phyloP scores from a whole-genome alignment of 1,140 invertebrate genomes.

The Lasioglossum baleicum region DNA sequence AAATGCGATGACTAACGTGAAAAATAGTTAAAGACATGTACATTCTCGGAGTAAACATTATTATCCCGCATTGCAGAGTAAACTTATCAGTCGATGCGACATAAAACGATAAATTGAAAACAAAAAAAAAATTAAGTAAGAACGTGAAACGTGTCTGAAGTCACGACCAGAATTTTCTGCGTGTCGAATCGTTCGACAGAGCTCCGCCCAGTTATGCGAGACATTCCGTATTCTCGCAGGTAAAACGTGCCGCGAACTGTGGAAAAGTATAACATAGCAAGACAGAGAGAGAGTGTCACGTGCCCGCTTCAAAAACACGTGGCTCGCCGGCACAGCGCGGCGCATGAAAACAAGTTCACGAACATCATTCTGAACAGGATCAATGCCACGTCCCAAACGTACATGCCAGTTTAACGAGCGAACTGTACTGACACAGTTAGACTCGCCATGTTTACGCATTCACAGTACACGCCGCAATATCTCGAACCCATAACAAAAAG shows the following conservation, averaged over 20 bases:
- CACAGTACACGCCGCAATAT: background rate
- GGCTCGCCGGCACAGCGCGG: slow-evolving; percentile 20
- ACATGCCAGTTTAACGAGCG: too few relatives aligned
- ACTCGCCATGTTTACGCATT: background rate
- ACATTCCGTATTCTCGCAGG: background rate
- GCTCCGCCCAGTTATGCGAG: background rate
- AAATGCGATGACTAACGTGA: too few relatives aligned
- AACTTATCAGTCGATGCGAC: too few relatives aligned
- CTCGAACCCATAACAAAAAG: background rate
- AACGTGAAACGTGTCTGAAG: too few relatives aligned
- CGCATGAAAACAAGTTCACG: slow-evolving; percentile 58
- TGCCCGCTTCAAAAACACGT: slow-evolving; percentile 59
- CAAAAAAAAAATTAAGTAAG: too few relatives aligned
- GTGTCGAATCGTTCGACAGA: background rate
- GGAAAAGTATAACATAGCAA: slow-evolving; percentile 17
- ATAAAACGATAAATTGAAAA: too few relatives aligned
- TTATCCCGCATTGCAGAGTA: too few relatives aligned
- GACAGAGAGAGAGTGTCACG: slow-evolving; percentile 34
- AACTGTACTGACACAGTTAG: too few relatives aligned
- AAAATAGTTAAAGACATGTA: too few relatives aligned
- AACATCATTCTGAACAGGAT: slow-evolving; percentile 28
- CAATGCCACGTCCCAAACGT: background rate
- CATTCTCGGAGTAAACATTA: too few relatives aligned
- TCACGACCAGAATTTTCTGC: background rate
- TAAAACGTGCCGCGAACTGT: background rate